Base-by-base conservation (phyloP, 1,140 invertebrate species). In the Anagrus nilaparvatae region DNA sequence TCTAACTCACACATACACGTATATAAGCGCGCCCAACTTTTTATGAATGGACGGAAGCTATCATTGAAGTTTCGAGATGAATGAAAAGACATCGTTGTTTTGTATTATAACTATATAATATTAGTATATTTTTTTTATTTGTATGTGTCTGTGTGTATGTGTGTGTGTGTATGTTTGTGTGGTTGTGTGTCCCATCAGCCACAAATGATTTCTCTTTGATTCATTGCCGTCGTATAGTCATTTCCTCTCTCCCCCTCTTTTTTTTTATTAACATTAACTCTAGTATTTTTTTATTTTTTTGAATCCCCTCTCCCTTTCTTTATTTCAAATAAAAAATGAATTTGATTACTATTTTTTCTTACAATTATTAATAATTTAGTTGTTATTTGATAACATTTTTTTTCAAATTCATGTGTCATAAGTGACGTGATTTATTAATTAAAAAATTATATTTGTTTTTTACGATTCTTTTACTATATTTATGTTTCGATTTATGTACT, bases 21-120 rank as follows among this genome's bases (percentile, higher is more conserved):
- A n/a, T n/a, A n/a, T n/a, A n/a, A 41, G 62, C 61, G 60, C 70
- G 62, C 62, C 59, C 71, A 59, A 70, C 74, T 78, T 80, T 79
- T 80, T 79, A 80, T 80, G 77, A 80, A 80, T 80, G 77, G 75
- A 73, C 75, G 73, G 75, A 77, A 74, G 76, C 77, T 77, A 80
- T 80, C 75, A 77, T 79, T 77, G 77, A 69, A 65, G 64, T 65
- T 66, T 68, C 61, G 60, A 63, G 62, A 65, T 67, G 64, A 69
- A 67, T 69, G 65, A 65, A 69, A 65, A 63, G 61, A 66, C 61
- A 61, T 58, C 60, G 47, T 46, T n/a, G n/a, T n/a, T n/a, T n/a
- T n/a, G n/a, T n/a, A n/a, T n/a, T n/a, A n/a, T n/a, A n/a, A n/a
- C n/a, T n/a, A n/a, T n/a, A n/a, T n/a, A 29, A 21, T 29, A 10